Percentiles rank a stretch among this genome's conserved stretches.
Conservation (phyloP, 1,140 invertebrate genomes). For the Bradynema listronoti region DNA sequence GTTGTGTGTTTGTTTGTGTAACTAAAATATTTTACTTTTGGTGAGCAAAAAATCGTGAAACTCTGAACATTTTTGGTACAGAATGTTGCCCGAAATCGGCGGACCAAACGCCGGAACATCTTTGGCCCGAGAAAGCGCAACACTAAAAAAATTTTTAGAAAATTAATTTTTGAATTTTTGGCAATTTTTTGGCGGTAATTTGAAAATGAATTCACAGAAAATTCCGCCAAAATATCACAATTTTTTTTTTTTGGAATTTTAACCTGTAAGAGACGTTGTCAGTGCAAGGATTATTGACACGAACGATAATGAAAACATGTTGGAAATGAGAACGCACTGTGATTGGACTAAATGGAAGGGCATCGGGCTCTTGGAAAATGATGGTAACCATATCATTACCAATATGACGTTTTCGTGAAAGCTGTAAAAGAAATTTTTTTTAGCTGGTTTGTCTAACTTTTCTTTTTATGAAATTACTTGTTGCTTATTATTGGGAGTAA, state of each 20-base stretch:
- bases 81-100: constrained; percentile 64
- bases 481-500: constrained; percentile 81
- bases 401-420: constrained; percentile 82
- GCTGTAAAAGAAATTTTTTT: constrained; percentile 58
- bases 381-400: constrained; percentile 67
- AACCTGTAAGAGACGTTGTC: constrained; percentile 65
- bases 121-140: constrained; percentile 84
- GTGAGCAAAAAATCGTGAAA: constrained; percentile 87
- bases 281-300: constrained; percentile 79
- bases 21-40: constrained; percentile 70
- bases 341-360: constrained; percentile 65
- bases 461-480: constrained; percentile 63
- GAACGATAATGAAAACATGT: constrained; percentile 82
- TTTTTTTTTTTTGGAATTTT: too few relatives aligned
- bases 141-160: constrained; percentile 61
- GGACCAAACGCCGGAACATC: constrained; percentile 92
- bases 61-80: constrained; percentile 70
- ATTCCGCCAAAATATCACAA: too few relatives aligned
- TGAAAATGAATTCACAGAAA: constrained; percentile 7
- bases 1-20: too few relatives aligned
- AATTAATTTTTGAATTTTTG: constrained; percentile 13
- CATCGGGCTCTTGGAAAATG: constrained; percentile 90
- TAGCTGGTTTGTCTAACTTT: constrained; percentile 16
- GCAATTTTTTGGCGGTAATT: neutral
- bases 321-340: constrained; percentile 82